phyloP scores from a whole-genome alignment of 2,797 vertebrate species.

The Gallinago nigripennis region DNA sequence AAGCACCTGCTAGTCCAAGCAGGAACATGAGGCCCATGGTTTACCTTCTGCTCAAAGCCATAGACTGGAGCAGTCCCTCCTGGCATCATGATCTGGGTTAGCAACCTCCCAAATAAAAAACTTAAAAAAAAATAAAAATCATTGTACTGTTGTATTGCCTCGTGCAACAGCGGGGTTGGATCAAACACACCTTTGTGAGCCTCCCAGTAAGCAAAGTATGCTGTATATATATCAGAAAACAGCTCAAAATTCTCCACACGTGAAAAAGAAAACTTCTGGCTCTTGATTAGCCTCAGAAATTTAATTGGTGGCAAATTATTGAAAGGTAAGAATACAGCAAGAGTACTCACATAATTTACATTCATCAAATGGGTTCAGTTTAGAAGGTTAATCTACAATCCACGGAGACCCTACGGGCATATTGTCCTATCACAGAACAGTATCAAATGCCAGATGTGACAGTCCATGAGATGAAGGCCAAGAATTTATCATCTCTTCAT shows the following conservation, averaged over 20 bases:
- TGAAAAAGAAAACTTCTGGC: neutral
- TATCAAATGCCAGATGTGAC: constrained; percentile 68
- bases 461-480: constrained; percentile 73
- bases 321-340: neutral
- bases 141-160: neutral
- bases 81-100: neutral
- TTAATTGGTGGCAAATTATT: neutral
- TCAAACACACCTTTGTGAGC: neutral
- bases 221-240: neutral
- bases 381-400: constrained; percentile 30
- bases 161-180: neutral
- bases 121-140: neutral
- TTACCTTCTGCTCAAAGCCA: neutral
- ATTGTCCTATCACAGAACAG: neutral
- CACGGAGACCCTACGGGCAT: neutral
- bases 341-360: neutral
- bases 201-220: neutral
- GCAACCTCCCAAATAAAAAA: neutral
- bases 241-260: neutral
- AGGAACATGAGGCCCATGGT: neutral
- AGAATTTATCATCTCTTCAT: constrained; percentile 80
- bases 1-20: neutral
- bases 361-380: neutral
- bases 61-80: neutral
- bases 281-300: neutral